Conservation (phyloP, 1,140 invertebrate genomes). For the Samia ricini region DNA sequence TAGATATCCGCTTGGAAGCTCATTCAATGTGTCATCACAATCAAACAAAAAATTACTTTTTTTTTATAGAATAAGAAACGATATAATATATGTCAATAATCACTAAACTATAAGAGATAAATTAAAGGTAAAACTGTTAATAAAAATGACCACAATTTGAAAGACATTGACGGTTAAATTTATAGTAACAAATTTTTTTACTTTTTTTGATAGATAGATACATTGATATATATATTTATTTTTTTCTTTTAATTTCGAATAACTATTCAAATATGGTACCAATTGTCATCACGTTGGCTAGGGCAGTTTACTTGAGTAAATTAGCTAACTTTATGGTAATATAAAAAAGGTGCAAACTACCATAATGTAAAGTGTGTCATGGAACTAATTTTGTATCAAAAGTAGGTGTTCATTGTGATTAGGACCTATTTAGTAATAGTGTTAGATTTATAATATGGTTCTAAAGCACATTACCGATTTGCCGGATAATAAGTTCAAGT, state of each 20-base stretch:
- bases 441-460: too few species aligned
- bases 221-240: slow-evolving; percentile 67
- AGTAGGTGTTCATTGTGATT: too few species aligned
- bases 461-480: too few species aligned
- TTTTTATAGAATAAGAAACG: slow-evolving; percentile 59
- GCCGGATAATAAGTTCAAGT: too few species aligned
- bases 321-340: slow-evolving; percentile 12
- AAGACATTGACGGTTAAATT: slow-evolving; percentile 73
- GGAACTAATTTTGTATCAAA: too few species aligned
- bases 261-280: slow-evolving; percentile 65
- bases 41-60: slow-evolving; percentile 64
- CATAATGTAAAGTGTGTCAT: too few species aligned
- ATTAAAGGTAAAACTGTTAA: slow-evolving; percentile 67
- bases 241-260: slow-evolving; percentile 67
- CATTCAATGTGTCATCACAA: slow-evolving; percentile 75
- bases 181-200: slow-evolving; percentile 73
- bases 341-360: not conserved
- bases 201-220: slow-evolving; percentile 72
- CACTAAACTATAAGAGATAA: slow-evolving; percentile 68
- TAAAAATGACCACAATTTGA: slow-evolving; percentile 73
- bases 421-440: too few species aligned
- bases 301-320: slow-evolving; percentile 25
- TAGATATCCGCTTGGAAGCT: slow-evolving; percentile 72
- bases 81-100: slow-evolving; percentile 67
- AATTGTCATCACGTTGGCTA: slow-evolving; percentile 64